These are phyloP conservation scores for Marcusenius ussheri DNA, from an alignment of 2,113 vertebrate genomes.

Conservation along the genomic window DNA sequence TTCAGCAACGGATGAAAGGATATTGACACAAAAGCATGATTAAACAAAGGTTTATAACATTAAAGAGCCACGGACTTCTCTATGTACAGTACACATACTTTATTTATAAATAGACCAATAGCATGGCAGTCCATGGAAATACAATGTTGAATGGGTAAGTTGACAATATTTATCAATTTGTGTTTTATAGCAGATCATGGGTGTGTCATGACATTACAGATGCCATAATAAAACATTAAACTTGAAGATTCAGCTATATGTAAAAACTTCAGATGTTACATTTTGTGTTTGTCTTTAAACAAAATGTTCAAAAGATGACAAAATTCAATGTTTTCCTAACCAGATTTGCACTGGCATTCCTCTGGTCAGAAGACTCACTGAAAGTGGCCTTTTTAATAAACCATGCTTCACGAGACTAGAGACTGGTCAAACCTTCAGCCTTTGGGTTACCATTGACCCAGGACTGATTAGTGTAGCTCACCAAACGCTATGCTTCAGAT, in stretches of 20 bases:
- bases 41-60: neutral
- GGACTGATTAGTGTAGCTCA: neutral
- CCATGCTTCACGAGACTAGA: neutral
- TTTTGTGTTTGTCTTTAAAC: neutral
- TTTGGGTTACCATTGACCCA: neutral
- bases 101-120: conserved; percentile 14
- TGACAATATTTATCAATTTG: neutral
- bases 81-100: conserved; percentile 6
- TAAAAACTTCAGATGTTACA: neutral
- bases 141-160: neutral
- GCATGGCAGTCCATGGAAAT: conserved; percentile 5
- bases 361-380: neutral
- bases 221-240: neutral
- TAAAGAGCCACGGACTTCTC: neutral
- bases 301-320: neutral
- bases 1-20: neutral
- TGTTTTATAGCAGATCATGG: neutral
- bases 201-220: neutral
- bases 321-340: neutral
- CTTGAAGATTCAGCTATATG: neutral
- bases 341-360: neutral
- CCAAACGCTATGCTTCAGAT: neutral
- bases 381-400: neutral
- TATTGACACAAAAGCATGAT: neutral
- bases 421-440: neutral